Evolutionary conservation across 2,113 vertebrate species (phyloP).

Genomic region (Aptenodytes patagonicus): DNA sequence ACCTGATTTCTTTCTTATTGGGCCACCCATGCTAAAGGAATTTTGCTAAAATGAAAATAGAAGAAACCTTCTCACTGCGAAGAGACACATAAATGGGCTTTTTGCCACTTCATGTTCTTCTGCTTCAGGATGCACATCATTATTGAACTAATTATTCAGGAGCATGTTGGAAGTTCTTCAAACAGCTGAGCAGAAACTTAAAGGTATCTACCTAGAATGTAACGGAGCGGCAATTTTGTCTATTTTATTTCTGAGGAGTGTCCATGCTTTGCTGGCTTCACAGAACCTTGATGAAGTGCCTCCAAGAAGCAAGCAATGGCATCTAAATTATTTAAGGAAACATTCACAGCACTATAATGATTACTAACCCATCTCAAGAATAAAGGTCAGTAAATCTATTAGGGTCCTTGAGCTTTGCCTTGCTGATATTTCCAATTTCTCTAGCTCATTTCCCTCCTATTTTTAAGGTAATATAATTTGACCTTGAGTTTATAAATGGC

Average conservation of each 20-base stretch:
- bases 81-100: neutral
- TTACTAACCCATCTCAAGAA: neutral
- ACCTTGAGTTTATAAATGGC: neutral
- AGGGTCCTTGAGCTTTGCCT: neutral
- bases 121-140: neutral
- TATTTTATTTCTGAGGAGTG: neutral
- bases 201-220: neutral
- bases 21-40: neutral
- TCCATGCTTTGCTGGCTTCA: conserved; percentile 9
- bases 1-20: neutral
- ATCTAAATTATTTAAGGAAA: conserved; percentile 53
- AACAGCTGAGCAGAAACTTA: neutral
- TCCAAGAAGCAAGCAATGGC: neutral
- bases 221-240: neutral
- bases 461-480: neutral
- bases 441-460: neutral
- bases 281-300: conserved; percentile 23
- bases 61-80: neutral
- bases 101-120: neutral
- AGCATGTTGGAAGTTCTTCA: neutral
- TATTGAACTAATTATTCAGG: neutral
- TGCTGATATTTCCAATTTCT: conserved; percentile 42
- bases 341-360: neutral
- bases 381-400: conserved; percentile 40
- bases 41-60: neutral